Evolutionary conservation across 2,113 vertebrate species (phyloP), one percentile per base, ranked within the genome.

Genomic region (Nerophis lumbriciformis): DNA sequence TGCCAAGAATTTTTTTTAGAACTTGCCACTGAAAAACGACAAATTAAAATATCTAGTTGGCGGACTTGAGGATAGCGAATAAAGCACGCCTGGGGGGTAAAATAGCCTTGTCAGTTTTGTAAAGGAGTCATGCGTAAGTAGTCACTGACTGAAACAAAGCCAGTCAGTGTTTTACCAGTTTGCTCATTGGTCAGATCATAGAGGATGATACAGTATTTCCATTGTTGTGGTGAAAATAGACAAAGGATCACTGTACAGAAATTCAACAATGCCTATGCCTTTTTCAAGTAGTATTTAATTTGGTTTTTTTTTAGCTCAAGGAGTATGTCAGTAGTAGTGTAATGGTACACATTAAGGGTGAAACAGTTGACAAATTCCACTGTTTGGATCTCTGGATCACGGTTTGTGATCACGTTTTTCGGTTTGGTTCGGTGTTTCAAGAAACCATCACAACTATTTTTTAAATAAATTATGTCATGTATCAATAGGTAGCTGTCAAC

Each of bases 81-180:
- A 56, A 62, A 59, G 45, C 56, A 39, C 21, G 7, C 57, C 39
- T 57, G 19, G 14, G 49, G 35, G 68, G 47, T 55, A 16, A 76
- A 66, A 70, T 42, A 35, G 47, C 36, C 44, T 49, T 61, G 19
- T 48, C 51, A 49, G 10, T 54, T 60, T 61, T 59, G 47, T 38
- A 39, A 66, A 37, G n/a, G 35, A 61, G 14, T 51, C 15, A 16
- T 54, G 14, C 39, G 12, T 45, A 11, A 37, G 28, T 28, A 28
- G 28, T 28, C 28, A 44, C 13, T 57, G 47, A 16, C 9, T 61
- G 14, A 38, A 58, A 10, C 51, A 6, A 64, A 60, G 12, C 58
- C 28, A 37, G 35, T 49, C 6, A 4, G n/a, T 53, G 28, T 28
- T 28, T 28, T 65, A 28, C 8, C 61, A 19, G 35, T 65, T 66